Conservation (phyloP, 1,140 invertebrate species). For the Drosophila ohnishii region DNA sequence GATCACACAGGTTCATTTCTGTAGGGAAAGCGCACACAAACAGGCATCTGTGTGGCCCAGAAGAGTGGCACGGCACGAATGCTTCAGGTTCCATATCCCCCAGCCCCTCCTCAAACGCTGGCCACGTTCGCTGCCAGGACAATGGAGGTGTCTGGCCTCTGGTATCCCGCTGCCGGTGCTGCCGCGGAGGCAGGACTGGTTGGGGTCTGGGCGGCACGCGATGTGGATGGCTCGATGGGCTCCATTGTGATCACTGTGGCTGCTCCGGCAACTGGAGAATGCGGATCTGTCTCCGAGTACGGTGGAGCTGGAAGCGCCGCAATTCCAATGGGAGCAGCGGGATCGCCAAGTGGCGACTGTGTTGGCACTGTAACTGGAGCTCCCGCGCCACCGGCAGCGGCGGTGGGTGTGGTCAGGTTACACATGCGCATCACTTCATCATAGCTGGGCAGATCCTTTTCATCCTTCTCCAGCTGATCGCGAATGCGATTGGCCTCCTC, state of each 20-base stretch:
- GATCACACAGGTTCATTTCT: slow-evolving; percentile 75
- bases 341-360: slow-evolving; percentile 16
- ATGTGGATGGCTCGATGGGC: slow-evolving; percentile 60
- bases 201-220: slow-evolving; percentile 63
- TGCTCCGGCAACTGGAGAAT: neutral
- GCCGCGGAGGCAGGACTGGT: slow-evolving; percentile 16
- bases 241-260: slow-evolving; percentile 40
- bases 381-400: slow-evolving; percentile 40
- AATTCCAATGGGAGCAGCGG: slow-evolving; percentile 46
- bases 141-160: neutral
- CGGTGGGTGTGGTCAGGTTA: slow-evolving; percentile 65
- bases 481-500: slow-evolving; percentile 74
- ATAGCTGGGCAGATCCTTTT: slow-evolving; percentile 78
- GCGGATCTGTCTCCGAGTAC: slow-evolving; percentile 67
- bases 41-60: slow-evolving; percentile 55
- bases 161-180: neutral
- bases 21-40: slow-evolving; percentile 56
- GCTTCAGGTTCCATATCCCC: slow-evolving; percentile 29
- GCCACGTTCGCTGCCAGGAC: neutral
- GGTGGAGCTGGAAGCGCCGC: slow-evolving; percentile 71
- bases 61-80: slow-evolving; percentile 64
- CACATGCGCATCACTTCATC: slow-evolving; percentile 82
- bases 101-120: neutral
- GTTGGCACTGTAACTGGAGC: neutral
- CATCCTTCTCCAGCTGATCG: slow-evolving; percentile 77